Conservation (phyloP, 2,797 vertebrate species). For the Carduelis carduelis region DNA sequence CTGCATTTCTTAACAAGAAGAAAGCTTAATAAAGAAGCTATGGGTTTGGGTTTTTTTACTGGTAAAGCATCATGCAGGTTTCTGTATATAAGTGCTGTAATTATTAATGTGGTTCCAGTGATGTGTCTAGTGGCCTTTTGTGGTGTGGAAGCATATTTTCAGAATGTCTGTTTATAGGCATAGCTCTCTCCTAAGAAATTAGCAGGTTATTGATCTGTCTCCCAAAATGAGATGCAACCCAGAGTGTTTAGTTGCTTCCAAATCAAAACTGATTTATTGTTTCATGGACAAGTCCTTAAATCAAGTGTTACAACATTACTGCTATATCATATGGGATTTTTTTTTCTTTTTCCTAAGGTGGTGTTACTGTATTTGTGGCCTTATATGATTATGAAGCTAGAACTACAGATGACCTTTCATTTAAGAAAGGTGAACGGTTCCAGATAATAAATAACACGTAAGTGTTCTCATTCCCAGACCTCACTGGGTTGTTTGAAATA, state of each 20-base stretch:
- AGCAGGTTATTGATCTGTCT: neutral
- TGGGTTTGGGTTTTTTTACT: neutral
- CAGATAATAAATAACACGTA: slow-evolving; percentile 98
- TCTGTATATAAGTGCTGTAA: neutral
- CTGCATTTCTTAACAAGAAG: neutral
- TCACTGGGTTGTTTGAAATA: neutral
- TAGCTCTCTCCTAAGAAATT: neutral
- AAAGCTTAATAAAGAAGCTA: neutral
- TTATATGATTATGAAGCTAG: slow-evolving; percentile 97
- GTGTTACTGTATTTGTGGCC: slow-evolving; percentile 95
- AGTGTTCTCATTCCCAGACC: slow-evolving; percentile 58
- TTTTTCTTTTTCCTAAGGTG: slow-evolving; percentile 75
- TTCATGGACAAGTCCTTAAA: neutral
- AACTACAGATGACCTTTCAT: slow-evolving; percentile 94
- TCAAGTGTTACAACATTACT: neutral
- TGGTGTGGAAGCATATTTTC: neutral
- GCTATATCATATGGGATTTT: neutral
- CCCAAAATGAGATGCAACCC: neutral
- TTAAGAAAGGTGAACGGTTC: slow-evolving; percentile 95
- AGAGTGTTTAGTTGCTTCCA: neutral
- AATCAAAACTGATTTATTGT: neutral
- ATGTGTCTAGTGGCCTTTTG: neutral
- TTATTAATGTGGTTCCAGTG: neutral
- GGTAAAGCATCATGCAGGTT: neutral
- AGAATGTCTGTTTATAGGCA: neutral